Percentiles rank a stretch among this genome's conserved stretches.
These are phyloP conservation scores for Manis crassicaudata DNA, from an alignment of 2,797 vertebrate genomes.

Conservation along the genomic window DNA sequence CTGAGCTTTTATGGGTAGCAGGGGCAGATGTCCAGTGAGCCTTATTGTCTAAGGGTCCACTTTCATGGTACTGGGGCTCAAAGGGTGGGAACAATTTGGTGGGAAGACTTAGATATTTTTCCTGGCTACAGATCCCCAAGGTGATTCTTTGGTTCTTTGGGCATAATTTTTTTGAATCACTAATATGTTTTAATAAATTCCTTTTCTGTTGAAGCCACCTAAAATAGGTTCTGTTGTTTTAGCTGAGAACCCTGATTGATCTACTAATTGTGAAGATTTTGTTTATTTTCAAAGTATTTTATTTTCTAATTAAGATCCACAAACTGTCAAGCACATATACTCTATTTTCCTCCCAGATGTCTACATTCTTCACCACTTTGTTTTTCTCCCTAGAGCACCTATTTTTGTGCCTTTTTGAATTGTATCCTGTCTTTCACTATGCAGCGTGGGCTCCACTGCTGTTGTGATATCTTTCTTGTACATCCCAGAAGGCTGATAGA, in stretches of 20 bases:
- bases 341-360: not conserved
- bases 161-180: not conserved
- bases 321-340: not conserved
- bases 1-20: not conserved
- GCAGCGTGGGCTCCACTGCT: not conserved
- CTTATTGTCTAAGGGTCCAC: not conserved
- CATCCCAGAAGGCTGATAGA: not conserved
- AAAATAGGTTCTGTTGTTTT: slow-evolving; percentile 22
- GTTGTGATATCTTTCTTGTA: not conserved
- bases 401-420: slow-evolving; percentile 37
- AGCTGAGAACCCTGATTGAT: not conserved
- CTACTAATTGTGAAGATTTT: slow-evolving; percentile 44
- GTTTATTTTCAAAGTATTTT: slow-evolving; percentile 25
- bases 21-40: not conserved
- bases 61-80: not conserved
- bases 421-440: not conserved
- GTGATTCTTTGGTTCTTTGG: not conserved
- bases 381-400: not conserved
- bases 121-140: not conserved
- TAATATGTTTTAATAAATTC: not conserved
- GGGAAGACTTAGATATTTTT: slow-evolving; percentile 12
- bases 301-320: slow-evolving; percentile 43
- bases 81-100: not conserved
- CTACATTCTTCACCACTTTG: slow-evolving; percentile 8
- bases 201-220: not conserved